Percentiles rank a stretch among this genome's conserved stretches.
phyloP scores from a whole-genome alignment of 2,797 vertebrate species.

The Melanotaenia pygmaea region DNA sequence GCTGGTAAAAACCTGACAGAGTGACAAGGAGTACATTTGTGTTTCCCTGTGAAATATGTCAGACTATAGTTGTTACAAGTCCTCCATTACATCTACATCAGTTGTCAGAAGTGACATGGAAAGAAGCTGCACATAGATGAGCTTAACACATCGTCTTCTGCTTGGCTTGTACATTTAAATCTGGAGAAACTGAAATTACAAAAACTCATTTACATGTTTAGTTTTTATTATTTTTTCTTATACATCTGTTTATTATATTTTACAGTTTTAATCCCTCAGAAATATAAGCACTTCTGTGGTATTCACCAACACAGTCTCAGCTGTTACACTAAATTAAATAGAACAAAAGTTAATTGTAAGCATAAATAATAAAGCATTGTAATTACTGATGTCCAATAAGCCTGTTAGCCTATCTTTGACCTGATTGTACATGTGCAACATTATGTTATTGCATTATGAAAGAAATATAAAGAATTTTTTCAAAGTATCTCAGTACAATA shows the following conservation, averaged over 20 bases:
- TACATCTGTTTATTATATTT: no score
- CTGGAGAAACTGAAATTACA: conserved; percentile 1
- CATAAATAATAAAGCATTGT: not conserved
- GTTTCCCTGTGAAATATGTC: conserved; percentile 74
- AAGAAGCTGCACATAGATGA: conserved; percentile 38
- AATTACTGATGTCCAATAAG: not conserved
- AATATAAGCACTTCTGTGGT: no score
- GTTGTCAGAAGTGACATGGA: conserved; percentile 53
- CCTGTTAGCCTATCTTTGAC: not conserved
- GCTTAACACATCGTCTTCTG: conserved; percentile 6
- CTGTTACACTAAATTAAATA: conserved; percentile 8
- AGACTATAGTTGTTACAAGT: conserved; percentile 72
- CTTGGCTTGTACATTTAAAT: conserved; percentile 20
- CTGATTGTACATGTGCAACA: no score
- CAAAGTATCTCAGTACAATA: no score
- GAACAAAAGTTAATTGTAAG: conserved; percentile 2
- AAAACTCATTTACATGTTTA: not conserved
- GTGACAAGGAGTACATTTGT: conserved; percentile 77
- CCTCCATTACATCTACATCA: conserved; percentile 76
- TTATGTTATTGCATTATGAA: no score
- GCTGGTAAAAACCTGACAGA: conserved; percentile 73
- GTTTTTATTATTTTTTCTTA: no score
- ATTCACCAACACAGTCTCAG: not conserved
- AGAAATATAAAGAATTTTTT: no score
- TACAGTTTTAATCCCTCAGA: no score